These are phyloP conservation scores for Enteromius fasciolatus DNA, from an alignment of 2,797 vertebrate species.

Conservation along the genomic window DNA sequence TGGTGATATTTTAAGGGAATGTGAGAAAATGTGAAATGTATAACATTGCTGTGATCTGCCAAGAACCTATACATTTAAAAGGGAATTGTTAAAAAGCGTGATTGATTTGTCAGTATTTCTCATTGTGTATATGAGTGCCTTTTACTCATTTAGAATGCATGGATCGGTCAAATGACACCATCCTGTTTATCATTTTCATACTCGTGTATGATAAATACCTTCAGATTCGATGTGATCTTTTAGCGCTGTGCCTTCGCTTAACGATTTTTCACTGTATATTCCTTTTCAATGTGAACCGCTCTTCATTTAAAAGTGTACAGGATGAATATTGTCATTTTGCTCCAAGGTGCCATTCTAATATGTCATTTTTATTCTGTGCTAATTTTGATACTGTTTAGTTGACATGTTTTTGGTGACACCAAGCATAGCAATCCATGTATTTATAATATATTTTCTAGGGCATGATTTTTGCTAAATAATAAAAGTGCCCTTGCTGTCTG, in stretches of 20 bases:
- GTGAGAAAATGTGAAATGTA: not conserved
- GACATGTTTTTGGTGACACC: conserved; percentile 1
- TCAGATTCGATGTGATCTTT: not conserved
- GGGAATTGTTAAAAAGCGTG: not conserved
- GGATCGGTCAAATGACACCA: not conserved
- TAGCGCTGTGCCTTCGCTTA: conserved; percentile 42
- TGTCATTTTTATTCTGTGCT: conserved; percentile 9
- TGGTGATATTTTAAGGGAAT: conserved; percentile 5
- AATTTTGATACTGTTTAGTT: conserved; percentile 18
- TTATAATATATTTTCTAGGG: conserved; percentile 7
- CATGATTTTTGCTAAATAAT: conserved; percentile 56
- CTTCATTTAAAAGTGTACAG: not conserved
- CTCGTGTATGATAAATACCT: not conserved
- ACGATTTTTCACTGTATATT: conserved; percentile 14
- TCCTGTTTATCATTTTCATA: not conserved
- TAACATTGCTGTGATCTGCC: conserved; percentile 3
- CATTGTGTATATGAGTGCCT: conserved; percentile 26
- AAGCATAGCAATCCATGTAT: conserved; percentile 4
- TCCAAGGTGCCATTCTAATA: conserved; percentile 9
- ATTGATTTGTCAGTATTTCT: conserved; percentile 17
- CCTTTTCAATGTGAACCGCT: conserved; percentile 27
- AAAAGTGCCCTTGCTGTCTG: conserved; percentile 22
- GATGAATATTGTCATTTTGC: conserved; percentile 20
- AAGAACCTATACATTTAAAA: not conserved
- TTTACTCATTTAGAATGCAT: conserved; percentile 28